Evolutionary conservation across 2,888 invertebrate species (phyloP).

Genomic region (Drosophila mulleri): DNA sequence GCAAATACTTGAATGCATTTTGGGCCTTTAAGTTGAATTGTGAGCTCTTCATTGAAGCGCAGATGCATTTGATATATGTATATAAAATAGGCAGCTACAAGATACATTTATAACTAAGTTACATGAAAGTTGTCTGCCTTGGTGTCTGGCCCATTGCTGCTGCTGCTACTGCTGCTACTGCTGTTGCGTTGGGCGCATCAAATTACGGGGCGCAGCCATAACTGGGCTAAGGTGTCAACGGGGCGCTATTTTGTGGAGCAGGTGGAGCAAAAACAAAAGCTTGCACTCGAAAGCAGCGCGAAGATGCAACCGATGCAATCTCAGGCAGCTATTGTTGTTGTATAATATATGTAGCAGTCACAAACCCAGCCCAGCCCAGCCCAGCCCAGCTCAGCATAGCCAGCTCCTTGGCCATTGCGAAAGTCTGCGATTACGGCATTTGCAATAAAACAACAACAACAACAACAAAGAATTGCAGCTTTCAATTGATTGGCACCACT

Average conservation of each 20-base stretch:
- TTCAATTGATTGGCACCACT: conserved; percentile 64
- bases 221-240: conserved; percentile 76
- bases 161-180: background rate
- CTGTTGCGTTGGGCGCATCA: conserved; percentile 49
- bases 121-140: conserved; percentile 60
- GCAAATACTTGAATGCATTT: conserved; percentile 29
- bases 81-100: conserved; percentile 1
- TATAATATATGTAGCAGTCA: conserved; percentile 12
- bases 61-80: background rate
- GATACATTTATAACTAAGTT: conserved; percentile 10
- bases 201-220: conserved; percentile 58
- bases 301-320: conserved; percentile 25
- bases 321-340: conserved; percentile 12
- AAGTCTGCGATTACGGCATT: conserved; percentile 52
- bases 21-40: background rate
- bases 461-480: conserved; percentile 28
- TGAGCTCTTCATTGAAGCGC: conserved; percentile 19
- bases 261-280: conserved; percentile 30
- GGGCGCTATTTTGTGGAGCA: conserved; percentile 35
- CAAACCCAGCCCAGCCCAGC: conserved; percentile 5
- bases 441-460: background rate
- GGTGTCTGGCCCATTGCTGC: conserved; percentile 25
- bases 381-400: background rate
- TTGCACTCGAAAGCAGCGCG: conserved; percentile 8
- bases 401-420: conserved; percentile 36